Evolutionary conservation across 2,113 vertebrate genomes (phyloP).

Genomic region (Electrona antarctica): DNA sequence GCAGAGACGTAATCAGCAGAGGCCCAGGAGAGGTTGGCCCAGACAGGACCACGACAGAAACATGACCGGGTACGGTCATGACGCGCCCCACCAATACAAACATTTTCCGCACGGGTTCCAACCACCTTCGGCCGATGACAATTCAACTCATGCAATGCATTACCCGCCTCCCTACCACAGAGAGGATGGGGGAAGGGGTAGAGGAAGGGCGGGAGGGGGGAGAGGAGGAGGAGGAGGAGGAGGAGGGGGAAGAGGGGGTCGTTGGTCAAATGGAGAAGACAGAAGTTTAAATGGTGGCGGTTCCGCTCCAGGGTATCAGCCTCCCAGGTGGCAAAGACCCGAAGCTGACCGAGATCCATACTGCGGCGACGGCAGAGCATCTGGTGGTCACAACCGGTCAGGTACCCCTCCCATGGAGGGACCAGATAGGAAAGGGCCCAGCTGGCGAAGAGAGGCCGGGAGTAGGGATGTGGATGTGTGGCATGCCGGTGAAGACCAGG

Average conservation of each 20-base stretch:
- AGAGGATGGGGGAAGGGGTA: conserved; percentile 60
- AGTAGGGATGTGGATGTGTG: neutral
- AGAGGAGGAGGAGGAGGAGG: conserved; percentile 55
- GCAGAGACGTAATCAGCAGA: conserved; percentile 73
- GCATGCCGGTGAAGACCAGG: conserved; percentile 42
- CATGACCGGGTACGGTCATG: conserved; percentile 64
- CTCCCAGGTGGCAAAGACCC: conserved; percentile 80
- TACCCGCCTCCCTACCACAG: conserved; percentile 64
- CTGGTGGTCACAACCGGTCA: neutral
- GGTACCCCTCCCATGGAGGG: conserved; percentile 35
- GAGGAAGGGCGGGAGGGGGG: conserved; percentile 69
- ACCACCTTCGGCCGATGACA: conserved; percentile 32
- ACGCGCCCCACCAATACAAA: conserved; percentile 70
- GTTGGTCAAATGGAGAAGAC: conserved; percentile 47
- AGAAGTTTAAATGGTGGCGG: conserved; percentile 66
- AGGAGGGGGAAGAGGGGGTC: conserved; percentile 39
- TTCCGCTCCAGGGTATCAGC: conserved; percentile 56
- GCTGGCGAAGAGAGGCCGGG: conserved; percentile 52
- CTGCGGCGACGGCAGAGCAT: conserved; percentile 54
- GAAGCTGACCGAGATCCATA: conserved; percentile 71
- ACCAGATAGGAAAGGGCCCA: conserved; percentile 43
- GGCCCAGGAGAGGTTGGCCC: conserved; percentile 76
- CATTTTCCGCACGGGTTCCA: conserved; percentile 43
- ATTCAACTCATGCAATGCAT: conserved; percentile 43
- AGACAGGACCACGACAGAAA: conserved; percentile 77